Evolutionary conservation across 1,140 invertebrate genomes (phyloP).

Genomic region (Cydia fagiglandana): DNA sequence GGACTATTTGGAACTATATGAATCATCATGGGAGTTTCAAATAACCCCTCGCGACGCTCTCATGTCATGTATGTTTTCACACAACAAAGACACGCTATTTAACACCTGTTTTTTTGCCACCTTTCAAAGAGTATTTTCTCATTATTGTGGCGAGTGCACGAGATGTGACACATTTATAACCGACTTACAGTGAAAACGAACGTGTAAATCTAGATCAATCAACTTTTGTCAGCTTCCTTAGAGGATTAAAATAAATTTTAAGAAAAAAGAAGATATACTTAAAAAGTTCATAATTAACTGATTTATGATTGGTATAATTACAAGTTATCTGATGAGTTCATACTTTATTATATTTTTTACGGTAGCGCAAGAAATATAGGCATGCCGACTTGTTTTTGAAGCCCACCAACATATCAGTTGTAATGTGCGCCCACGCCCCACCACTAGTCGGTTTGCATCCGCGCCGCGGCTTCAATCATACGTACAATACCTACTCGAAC

Average conservation of each 20-base stretch:
- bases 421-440: too few species aligned
- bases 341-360: too few species aligned
- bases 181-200: background rate
- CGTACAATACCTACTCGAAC: background rate
- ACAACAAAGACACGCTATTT: background rate
- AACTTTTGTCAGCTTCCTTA: background rate
- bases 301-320: background rate
- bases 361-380: too few species aligned
- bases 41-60: background rate
- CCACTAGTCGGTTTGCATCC: background rate
- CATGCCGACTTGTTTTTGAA: too few species aligned
- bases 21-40: background rate
- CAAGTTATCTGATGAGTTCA: background rate
- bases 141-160: background rate
- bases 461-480: constrained; percentile 6
- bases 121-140: too few species aligned
- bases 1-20: background rate
- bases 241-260: background rate
- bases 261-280: too few species aligned
- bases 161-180: background rate
- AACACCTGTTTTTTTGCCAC: background rate
- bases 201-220: background rate
- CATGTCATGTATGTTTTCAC: too few species aligned
- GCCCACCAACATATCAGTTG: background rate
- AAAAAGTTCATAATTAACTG: background rate